Evolutionary conservation across 2,797 vertebrate genomes (phyloP).

Genomic region (Squalus acanthias): DNA sequence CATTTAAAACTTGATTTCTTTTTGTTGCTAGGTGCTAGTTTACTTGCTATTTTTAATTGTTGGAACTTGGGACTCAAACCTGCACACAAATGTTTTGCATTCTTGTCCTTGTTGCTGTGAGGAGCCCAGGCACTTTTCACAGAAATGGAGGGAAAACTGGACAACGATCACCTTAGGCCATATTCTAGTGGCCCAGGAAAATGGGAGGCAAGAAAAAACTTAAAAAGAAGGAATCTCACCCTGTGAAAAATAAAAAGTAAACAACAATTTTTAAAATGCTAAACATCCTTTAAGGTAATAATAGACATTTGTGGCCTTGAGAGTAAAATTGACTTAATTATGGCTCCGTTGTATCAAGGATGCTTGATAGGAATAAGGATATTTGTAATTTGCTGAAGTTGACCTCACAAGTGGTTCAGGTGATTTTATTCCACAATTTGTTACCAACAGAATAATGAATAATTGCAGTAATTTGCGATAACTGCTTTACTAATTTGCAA

Average conservation of each 20-base stretch:
- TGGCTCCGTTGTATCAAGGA: background rate
- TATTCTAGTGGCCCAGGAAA: background rate
- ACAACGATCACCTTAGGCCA: background rate
- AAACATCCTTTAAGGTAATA: background rate
- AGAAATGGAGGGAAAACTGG: background rate
- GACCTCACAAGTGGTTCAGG: background rate
- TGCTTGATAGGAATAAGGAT: background rate
- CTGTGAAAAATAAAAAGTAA: no score
- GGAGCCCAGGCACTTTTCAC: background rate
- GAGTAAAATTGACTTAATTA: background rate
- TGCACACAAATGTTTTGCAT: background rate
- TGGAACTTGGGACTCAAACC: background rate
- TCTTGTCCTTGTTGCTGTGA: background rate
- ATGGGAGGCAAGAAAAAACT: background rate
- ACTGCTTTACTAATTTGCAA: background rate
- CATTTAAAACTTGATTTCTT: background rate
- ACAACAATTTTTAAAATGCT: background rate
- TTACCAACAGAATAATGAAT: background rate
- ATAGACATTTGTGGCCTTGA: background rate
- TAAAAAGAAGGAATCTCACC: background rate
- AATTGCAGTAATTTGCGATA: slow-evolving; percentile 3
- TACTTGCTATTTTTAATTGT: background rate
- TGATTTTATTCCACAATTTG: no score
- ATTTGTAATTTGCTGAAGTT: background rate
- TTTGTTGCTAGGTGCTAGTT: background rate